Evolutionary conservation across 1,140 invertebrate species (phyloP).

Genomic region (Atta cephalotes): DNA sequence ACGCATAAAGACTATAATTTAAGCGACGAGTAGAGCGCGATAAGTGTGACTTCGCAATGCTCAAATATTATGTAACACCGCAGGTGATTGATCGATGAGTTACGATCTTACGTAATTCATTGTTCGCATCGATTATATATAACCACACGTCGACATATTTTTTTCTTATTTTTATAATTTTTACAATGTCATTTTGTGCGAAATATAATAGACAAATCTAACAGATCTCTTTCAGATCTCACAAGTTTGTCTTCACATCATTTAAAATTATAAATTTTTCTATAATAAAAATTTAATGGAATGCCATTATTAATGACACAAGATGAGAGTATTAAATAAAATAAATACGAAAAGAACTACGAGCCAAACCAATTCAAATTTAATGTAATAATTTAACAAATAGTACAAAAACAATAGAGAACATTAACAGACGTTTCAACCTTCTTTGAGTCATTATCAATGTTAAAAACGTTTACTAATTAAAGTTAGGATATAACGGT

Average conservation of each 20-base stretch:
- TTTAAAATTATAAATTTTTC: background rate
- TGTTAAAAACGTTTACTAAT: no score
- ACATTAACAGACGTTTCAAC: no score
- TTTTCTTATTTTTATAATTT: constrained; percentile 2
- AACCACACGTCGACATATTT: background rate
- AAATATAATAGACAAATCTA: background rate
- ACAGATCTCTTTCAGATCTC: background rate
- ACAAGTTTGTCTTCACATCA: background rate
- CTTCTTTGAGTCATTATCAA: no score
- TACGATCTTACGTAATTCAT: constrained; percentile 60
- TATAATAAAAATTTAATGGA: background rate
- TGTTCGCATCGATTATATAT: background rate
- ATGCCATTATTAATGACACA: background rate
- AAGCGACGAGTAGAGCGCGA: constrained; percentile 59
- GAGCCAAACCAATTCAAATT: no score
- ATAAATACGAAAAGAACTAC: no score
- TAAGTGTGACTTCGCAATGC: constrained; percentile 60
- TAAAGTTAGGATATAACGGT: no score
- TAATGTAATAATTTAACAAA: no score
- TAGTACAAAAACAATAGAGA: no score
- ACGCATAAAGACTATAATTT: constrained; percentile 68
- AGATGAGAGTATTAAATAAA: background rate
- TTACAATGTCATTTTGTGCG: background rate
- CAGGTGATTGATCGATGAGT: constrained; percentile 59
- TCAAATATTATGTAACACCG: constrained; percentile 57